phyloP scores from a whole-genome alignment of 2,888 invertebrate species.

The Heteropelma amictum region DNA sequence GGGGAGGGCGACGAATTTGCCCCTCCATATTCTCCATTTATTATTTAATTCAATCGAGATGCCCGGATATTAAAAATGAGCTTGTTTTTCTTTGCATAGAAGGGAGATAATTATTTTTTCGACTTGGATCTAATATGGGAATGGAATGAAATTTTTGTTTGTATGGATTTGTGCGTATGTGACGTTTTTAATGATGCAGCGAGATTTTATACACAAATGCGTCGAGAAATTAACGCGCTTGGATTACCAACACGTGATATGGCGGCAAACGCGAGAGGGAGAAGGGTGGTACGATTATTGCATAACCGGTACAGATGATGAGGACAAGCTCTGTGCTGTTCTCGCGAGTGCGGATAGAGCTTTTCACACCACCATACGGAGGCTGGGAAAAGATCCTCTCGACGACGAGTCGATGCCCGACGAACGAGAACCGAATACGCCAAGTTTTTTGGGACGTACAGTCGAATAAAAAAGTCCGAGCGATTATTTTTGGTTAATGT shows the following conservation, averaged over 20 bases:
- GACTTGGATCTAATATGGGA: too few species aligned
- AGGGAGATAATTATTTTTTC: too few species aligned
- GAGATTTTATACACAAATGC: slow-evolving; percentile 23
- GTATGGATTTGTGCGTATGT: neutral
- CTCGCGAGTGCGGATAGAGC: slow-evolving; percentile 28
- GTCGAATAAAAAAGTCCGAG: neutral
- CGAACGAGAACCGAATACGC: slow-evolving; percentile 42
- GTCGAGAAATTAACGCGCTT: slow-evolving; percentile 46
- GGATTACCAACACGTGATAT: slow-evolving; percentile 53
- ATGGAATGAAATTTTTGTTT: neutral
- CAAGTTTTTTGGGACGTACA: slow-evolving; percentile 26
- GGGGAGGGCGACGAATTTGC: too few species aligned
- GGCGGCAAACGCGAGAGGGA: slow-evolving; percentile 43
- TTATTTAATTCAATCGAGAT: too few species aligned
- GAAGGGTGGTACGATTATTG: slow-evolving; percentile 48
- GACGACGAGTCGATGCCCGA: slow-evolving; percentile 52
- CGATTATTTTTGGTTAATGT: neutral
- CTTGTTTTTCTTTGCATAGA: too few species aligned
- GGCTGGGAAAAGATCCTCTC: slow-evolving; percentile 38
- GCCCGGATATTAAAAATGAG: too few species aligned
- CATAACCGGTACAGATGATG: slow-evolving; percentile 46
- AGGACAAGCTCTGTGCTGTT: slow-evolving; percentile 24
- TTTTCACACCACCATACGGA: slow-evolving; percentile 54
- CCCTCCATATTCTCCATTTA: too few species aligned
- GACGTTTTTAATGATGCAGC: slow-evolving; percentile 26